Conservation (phyloP, 2,888 invertebrate species). For the Pterobdella sp. region DNA sequence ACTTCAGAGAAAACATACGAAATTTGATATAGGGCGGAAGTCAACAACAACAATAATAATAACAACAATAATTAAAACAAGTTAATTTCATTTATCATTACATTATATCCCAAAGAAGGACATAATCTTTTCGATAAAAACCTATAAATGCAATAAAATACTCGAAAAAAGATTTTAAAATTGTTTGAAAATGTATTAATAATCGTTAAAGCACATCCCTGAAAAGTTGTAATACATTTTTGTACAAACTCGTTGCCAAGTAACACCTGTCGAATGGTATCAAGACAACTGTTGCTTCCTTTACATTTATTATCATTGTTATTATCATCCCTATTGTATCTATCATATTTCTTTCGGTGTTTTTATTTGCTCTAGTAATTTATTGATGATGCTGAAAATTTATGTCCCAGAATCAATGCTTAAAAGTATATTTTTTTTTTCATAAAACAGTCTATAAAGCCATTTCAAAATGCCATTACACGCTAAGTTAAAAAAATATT, state of each 20-base stretch:
- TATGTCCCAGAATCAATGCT: no score
- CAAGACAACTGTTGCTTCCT: constrained; percentile 3
- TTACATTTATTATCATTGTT: neutral
- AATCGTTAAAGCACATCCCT: neutral
- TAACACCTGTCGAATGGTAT: constrained; percentile 8
- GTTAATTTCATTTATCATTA: no score
- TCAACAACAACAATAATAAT: neutral
- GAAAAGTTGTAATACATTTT: neutral
- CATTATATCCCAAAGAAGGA: no score
- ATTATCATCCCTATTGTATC: neutral
- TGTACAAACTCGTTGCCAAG: constrained; percentile 12
- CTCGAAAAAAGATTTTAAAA: neutral
- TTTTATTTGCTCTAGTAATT: no score
- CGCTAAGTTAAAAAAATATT: no score
- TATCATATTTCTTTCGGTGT: no score
- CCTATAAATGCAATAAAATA: neutral
- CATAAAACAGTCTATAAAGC: no score
- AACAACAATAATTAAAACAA: neutral
- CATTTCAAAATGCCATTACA: no score
- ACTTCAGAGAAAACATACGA: neutral
- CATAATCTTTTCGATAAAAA: no score
- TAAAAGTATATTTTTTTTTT: no score
- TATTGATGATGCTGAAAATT: no score
- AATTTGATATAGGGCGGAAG: constrained; percentile 2
- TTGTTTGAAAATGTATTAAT: no score